These are phyloP conservation scores for Sycobia sp. DNA, from an alignment of 1,140 invertebrate species.

Conservation along the genomic window DNA sequence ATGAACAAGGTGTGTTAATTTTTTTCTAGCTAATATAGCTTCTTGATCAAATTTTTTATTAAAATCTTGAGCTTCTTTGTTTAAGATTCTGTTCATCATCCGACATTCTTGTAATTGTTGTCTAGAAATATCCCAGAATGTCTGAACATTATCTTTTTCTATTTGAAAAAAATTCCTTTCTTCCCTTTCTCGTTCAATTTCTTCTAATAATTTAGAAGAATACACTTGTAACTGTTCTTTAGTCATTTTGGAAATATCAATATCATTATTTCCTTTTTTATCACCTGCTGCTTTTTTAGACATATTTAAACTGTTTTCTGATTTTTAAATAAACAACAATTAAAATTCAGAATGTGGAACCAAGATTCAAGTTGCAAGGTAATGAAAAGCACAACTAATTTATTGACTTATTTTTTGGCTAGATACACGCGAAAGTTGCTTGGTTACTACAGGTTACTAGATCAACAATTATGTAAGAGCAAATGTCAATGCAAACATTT, in stretches of 20 bases:
- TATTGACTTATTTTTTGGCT: slow-evolving; percentile 11
- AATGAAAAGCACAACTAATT: slow-evolving; percentile 12
- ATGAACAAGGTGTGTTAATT: slow-evolving; percentile 87
- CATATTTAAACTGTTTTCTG: slow-evolving; percentile 12
- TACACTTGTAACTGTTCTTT: slow-evolving; percentile 92
- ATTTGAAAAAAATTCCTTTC: slow-evolving; percentile 95
- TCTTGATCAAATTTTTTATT: slow-evolving; percentile 68
- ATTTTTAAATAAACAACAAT: not conserved
- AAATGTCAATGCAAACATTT: no score
- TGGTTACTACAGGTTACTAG: slow-evolving; percentile 24
- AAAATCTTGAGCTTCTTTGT: slow-evolving; percentile 21
- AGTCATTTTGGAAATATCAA: slow-evolving; percentile 90
- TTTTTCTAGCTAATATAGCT: slow-evolving; percentile 86
- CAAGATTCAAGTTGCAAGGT: not conserved
- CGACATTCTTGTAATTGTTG: slow-evolving; percentile 82
- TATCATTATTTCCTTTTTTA: slow-evolving; percentile 38
- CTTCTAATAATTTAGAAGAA: slow-evolving; percentile 83
- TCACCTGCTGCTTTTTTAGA: slow-evolving; percentile 12
- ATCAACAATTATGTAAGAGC: slow-evolving; percentile 27
- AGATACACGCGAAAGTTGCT: not conserved
- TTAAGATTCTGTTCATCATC: slow-evolving; percentile 63
- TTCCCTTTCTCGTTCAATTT: slow-evolving; percentile 91
- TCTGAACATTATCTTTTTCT: slow-evolving; percentile 91
- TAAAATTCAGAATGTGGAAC: not conserved
- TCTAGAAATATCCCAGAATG: slow-evolving; percentile 92